Conservation (phyloP, 2,797 vertebrate genomes). For the Hemibagrus guttatus region DNA sequence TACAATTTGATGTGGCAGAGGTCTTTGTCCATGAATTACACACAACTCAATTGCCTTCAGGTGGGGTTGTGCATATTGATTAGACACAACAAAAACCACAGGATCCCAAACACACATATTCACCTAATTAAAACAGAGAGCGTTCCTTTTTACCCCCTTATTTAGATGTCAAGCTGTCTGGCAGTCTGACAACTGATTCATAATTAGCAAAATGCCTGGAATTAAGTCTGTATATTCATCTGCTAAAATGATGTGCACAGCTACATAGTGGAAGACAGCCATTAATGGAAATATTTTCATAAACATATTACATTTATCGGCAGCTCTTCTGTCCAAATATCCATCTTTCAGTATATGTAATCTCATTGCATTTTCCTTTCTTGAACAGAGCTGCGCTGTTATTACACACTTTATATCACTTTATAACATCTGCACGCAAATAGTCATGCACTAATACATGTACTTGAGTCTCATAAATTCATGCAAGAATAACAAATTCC, state of each 20-base stretch:
- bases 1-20: not conserved
- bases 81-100: slow-evolving; percentile 4
- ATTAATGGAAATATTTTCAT: not conserved
- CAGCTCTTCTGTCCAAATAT: not conserved
- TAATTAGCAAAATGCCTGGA: not conserved
- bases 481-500: no score
- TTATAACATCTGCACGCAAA: no score
- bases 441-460: no score
- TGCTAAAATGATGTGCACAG: not conserved
- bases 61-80: slow-evolving; percentile 10
- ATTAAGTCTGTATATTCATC: not conserved
- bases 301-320: not conserved
- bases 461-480: no score
- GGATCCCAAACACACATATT: not conserved
- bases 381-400: slow-evolving; percentile 5
- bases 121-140: not conserved
- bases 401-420: not conserved
- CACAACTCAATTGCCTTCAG: not conserved
- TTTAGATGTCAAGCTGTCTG: not conserved
- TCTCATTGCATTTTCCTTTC: not conserved
- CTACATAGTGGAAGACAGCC: not conserved
- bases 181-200: not conserved
- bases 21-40: not conserved
- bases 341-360: slow-evolving; percentile 8
- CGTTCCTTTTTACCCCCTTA: not conserved